Percentiles rank a stretch among this genome's conserved stretches.
Evolutionary conservation across 2,113 vertebrate genomes (phyloP).

Genomic region (Brachirus orientalis): DNA sequence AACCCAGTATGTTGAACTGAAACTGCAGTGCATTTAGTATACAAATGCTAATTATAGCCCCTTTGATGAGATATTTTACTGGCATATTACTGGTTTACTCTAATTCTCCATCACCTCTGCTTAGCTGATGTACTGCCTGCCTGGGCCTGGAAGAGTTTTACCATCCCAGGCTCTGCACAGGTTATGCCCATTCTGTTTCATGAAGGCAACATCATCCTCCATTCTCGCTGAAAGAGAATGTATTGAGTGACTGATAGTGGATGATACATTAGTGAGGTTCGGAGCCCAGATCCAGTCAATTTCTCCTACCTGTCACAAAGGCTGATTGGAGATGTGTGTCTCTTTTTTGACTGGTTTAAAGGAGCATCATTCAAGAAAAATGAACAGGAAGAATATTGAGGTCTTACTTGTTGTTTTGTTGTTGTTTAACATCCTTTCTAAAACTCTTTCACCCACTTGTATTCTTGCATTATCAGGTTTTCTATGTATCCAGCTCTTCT

Average conservation of each 20-base stretch:
- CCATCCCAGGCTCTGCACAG: constrained; percentile 20
- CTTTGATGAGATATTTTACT: not conserved
- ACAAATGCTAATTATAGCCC: not conserved
- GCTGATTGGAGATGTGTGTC: constrained; percentile 49
- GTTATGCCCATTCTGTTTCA: constrained; percentile 40
- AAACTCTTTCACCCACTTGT: constrained; percentile 3
- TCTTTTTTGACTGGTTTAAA: constrained; percentile 64
- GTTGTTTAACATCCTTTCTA: constrained; percentile 7
- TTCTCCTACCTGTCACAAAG: constrained; percentile 54
- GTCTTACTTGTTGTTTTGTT: constrained; percentile 48
- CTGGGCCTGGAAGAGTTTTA: constrained; percentile 37
- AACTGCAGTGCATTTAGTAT: no score
- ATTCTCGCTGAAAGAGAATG: constrained; percentile 29
- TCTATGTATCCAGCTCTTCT: constrained; percentile 20
- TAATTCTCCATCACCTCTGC: constrained; percentile 52
- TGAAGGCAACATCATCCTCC: constrained; percentile 21
- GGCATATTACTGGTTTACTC: constrained; percentile 55
- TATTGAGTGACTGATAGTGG: constrained; percentile 37
- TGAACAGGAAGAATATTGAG: constrained; percentile 47
- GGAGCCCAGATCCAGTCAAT: constrained; percentile 57
- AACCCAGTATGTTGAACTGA: no score
- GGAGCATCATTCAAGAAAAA: constrained; percentile 51
- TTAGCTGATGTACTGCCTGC: constrained; percentile 50
- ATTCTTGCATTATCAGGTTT: not conserved
- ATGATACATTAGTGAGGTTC: constrained; percentile 57